phyloP scores from a whole-genome alignment of 2,797 vertebrate genomes.

The Pachyuromys duprasi region DNA sequence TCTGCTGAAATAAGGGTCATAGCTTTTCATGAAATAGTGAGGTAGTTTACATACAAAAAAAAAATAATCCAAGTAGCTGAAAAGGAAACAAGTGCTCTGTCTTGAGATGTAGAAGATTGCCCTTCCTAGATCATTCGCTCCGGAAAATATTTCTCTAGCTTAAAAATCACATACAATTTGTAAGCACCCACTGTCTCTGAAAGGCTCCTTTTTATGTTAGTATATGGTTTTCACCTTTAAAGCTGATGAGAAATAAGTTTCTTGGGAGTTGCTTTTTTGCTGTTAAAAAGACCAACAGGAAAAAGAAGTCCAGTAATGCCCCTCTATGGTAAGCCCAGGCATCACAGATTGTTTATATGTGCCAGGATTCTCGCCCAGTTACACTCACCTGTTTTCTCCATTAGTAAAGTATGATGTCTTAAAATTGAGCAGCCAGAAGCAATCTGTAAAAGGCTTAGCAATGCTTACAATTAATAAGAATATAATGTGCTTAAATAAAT shows the following conservation, averaged over 20 bases:
- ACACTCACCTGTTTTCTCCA: background rate
- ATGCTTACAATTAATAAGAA: conserved; percentile 46
- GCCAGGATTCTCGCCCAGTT: background rate
- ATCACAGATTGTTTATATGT: conserved; percentile 64
- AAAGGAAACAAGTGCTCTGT: conserved; percentile 65
- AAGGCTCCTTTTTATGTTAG: conserved; percentile 49
- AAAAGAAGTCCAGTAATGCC: conserved; percentile 82
- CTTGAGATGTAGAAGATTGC: conserved; percentile 56
- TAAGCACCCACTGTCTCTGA: conserved; percentile 56
- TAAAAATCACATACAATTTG: conserved; percentile 70
- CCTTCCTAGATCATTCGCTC: conserved; percentile 59
- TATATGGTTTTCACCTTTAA: conserved; percentile 53
- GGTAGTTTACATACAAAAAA: conserved; percentile 70
- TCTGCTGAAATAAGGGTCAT: conserved; percentile 60
- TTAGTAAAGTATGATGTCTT: background rate
- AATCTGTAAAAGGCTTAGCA: background rate
- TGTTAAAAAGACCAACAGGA: background rate
- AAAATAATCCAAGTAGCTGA: conserved; percentile 7
- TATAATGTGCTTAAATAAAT: conserved; percentile 54
- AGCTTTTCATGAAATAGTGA: conserved; percentile 66
- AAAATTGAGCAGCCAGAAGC: conserved; percentile 8
- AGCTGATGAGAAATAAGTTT: conserved; percentile 68
- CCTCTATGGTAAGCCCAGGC: conserved; percentile 78
- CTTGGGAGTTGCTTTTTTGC: conserved; percentile 48
- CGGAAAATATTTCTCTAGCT: conserved; percentile 60